Percentiles rank a stretch among this genome's conserved stretches.
Evolutionary conservation across 2,113 vertebrate genomes (phyloP).

Genomic region (Cervus canadensis): DNA sequence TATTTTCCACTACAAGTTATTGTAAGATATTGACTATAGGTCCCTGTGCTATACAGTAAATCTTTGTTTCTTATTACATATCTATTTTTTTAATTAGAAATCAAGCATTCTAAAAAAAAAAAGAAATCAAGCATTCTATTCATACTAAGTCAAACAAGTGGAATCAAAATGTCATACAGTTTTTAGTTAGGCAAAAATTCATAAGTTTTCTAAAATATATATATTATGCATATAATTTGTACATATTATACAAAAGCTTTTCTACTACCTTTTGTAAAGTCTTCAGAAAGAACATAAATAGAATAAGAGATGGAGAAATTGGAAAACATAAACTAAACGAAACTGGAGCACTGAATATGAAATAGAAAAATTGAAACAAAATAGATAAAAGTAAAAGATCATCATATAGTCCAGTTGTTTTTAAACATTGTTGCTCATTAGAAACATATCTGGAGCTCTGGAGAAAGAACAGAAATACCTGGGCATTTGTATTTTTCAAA

Average conservation of each 20-base stretch:
- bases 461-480: not conserved
- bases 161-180: not conserved
- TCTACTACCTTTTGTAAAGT: not conserved
- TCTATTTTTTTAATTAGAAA: not conserved
- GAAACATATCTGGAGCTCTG: not conserved
- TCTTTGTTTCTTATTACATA: not conserved
- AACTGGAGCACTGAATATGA: not conserved
- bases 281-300: not conserved
- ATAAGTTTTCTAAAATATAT: not conserved
- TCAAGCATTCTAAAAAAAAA: not conserved
- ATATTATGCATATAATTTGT: not conserved
- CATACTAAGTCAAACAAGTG: not conserved
- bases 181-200: not conserved
- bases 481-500: not conserved
- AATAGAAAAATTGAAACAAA: not conserved
- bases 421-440: not conserved
- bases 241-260: not conserved
- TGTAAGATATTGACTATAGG: not conserved
- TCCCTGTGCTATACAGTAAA: not conserved
- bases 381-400: not conserved
- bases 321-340: not conserved
- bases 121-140: not conserved
- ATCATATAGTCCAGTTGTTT: not conserved
- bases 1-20: not conserved
- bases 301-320: not conserved